Conservation (phyloP, 2,113 vertebrate genomes). For the Caracal caracal region DNA sequence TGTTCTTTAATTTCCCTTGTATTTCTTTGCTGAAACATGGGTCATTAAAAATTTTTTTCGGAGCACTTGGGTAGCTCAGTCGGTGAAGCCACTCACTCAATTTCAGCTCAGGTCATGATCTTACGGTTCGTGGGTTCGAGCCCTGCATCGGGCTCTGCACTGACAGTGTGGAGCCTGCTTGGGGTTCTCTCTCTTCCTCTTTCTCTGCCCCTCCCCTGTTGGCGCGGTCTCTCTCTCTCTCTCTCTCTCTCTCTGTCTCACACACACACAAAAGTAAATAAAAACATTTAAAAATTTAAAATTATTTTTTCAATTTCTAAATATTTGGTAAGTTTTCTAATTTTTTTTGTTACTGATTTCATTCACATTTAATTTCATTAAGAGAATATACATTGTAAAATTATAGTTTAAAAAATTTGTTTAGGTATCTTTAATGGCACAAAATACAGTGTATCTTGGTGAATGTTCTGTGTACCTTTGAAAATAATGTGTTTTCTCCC, state of each 20-base stretch:
- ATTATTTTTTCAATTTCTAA: not conserved
- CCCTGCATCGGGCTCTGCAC: no score
- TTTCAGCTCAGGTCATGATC: no score
- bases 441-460: not conserved
- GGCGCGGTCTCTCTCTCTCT: no score
- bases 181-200: no score
- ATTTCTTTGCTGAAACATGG: not conserved
- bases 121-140: no score
- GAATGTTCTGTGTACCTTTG: not conserved
- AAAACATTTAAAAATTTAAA: no score
- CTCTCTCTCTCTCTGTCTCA: no score
- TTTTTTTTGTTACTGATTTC: not conserved
- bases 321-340: not conserved
- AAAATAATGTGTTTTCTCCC: not conserved
- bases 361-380: not conserved
- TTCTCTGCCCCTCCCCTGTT: no score
- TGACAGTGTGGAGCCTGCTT: no score
- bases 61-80: no score
- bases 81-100: no score
- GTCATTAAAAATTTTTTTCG: not conserved
- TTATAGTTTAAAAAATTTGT: not conserved
- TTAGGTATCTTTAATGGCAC: not conserved
- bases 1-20: not conserved
- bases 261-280: no score
- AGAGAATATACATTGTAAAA: not conserved